These are phyloP conservation scores for Ridgeia piscesae DNA, from an alignment of 1,140 invertebrate genomes.

Conservation along the genomic window DNA sequence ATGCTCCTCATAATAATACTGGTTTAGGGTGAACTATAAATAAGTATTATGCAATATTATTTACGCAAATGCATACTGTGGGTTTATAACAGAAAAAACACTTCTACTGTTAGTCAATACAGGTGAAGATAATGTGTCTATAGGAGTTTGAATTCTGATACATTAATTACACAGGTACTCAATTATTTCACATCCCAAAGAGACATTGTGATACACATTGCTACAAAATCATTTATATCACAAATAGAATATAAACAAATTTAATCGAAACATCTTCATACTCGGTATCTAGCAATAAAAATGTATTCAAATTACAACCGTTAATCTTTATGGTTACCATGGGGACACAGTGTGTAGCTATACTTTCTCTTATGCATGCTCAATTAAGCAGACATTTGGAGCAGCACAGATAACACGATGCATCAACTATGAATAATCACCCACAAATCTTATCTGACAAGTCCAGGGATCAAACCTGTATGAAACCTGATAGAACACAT, in stretches of 20 bases:
- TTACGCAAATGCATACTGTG: no score
- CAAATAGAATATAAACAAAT: not conserved
- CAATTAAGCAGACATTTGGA: not conserved
- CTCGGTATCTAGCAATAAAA: not conserved
- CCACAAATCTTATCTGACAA: not conserved
- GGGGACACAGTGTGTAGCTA: no score
- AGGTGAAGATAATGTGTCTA: no score
- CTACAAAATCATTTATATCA: not conserved
- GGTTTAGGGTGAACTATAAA: no score
- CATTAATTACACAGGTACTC: no score
- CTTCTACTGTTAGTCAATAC: no score
- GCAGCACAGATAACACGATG: not conserved
- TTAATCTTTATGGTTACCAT: not conserved
- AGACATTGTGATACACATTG: not conserved
- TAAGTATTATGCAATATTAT: no score
- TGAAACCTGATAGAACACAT: not conserved
- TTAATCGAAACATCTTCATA: not conserved
- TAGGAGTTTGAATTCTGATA: no score
- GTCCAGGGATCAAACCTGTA: not conserved
- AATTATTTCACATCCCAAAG: not conserved
- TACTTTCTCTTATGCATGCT: no score
- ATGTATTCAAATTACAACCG: not conserved
- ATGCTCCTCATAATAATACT: no score
- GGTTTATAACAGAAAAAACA: no score
- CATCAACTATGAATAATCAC: not conserved